Conservation (phyloP, 2,797 vertebrate genomes). For the Arremon brunneinucha region DNA sequence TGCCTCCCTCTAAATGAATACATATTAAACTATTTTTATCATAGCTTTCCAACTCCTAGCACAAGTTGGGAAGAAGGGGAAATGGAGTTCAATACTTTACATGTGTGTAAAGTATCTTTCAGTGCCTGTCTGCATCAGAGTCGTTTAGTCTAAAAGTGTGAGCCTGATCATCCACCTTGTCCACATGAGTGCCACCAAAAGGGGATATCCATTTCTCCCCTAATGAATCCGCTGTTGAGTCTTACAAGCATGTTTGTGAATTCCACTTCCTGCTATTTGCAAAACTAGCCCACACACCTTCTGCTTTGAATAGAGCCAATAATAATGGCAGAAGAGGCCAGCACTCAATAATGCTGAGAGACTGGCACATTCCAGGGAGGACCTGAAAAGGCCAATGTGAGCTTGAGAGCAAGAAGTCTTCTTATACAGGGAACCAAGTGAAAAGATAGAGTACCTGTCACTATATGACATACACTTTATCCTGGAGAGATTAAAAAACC, state of each 20-base stretch:
- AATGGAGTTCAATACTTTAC: neutral
- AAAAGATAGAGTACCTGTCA: neutral
- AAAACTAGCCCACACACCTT: neutral
- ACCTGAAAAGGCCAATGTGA: neutral
- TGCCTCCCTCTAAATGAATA: neutral
- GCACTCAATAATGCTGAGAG: neutral
- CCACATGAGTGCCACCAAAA: rapidly evolving
- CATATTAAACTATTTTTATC: neutral
- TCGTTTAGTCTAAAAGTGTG: neutral
- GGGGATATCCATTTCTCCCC: neutral
- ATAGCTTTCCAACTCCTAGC: neutral
- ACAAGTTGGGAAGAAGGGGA: neutral
- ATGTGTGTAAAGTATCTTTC: neutral
- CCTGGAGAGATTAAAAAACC: neutral
- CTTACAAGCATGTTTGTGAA: neutral
- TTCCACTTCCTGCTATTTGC: neutral
- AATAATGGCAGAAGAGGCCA: neutral
- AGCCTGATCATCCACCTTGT: neutral
- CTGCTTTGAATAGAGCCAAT: neutral
- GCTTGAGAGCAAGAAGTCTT: neutral
- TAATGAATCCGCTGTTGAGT: neutral
- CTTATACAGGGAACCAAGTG: neutral
- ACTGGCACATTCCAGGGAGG: neutral
- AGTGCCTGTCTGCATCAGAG: neutral
- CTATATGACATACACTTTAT: neutral